These are phyloP conservation scores for Myotis davidii DNA, from an alignment of 2,113 vertebrate genomes.

Conservation along the genomic window DNA sequence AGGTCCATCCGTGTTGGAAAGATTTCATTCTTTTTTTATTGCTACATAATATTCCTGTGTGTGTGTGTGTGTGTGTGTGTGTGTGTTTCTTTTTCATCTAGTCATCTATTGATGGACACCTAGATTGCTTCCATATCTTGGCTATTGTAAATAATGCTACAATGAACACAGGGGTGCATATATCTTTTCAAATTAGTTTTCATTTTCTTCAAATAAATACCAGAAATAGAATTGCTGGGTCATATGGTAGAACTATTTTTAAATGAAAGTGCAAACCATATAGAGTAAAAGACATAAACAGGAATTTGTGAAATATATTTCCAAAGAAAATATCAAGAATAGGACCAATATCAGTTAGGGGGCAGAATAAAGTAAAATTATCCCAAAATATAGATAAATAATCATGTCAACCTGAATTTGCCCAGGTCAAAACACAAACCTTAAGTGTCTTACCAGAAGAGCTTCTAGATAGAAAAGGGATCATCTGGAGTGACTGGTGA, in stretches of 20 bases:
- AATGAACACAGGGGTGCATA: too few relatives aligned
- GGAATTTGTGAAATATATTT: neutral
- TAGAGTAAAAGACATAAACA: neutral
- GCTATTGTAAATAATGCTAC: neutral
- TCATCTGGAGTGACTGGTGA: neutral
- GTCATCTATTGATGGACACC: neutral
- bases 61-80: neutral
- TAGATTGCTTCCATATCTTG: neutral
- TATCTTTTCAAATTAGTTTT: neutral
- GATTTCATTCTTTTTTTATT: neutral
- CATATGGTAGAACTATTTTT: neutral
- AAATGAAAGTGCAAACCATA: constrained; percentile 14
- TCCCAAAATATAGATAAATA: neutral
- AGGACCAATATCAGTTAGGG: neutral
- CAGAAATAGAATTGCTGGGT: neutral
- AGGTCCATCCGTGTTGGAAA: neutral
- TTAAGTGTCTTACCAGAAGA: neutral
- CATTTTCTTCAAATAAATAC: neutral
- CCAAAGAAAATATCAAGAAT: constrained; percentile 30
- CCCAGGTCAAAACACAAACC: neutral
- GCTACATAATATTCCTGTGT: neutral
- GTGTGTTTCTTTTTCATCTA: neutral
- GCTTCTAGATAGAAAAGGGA: neutral
- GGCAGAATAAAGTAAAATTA: constrained; percentile 2
- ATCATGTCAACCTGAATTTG: constrained; percentile 15